Evolutionary conservation across 2,797 vertebrate genomes (phyloP).

Genomic region (Phataginus tricuspis): DNA sequence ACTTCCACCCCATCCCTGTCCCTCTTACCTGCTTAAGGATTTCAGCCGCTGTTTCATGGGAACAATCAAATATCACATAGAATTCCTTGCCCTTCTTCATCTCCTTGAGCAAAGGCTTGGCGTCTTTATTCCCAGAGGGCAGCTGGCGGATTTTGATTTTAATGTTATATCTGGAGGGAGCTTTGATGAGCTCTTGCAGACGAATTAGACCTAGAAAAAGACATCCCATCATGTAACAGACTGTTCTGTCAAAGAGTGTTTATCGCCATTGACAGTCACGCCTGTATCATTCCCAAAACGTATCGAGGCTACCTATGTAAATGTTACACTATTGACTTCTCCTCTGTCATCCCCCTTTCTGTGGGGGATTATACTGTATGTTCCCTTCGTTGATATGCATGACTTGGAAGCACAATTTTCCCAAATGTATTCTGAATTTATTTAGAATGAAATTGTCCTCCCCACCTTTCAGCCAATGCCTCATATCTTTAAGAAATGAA

Average conservation of each 20-base stretch:
- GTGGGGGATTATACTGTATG: not conserved
- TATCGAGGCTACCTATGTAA: slow-evolving; percentile 27
- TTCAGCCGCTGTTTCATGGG: slow-evolving; percentile 94
- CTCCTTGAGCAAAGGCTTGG: slow-evolving; percentile 96
- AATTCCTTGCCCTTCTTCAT: slow-evolving; percentile 99
- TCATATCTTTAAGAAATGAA: not conserved
- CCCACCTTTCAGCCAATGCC: not conserved
- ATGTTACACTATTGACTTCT: slow-evolving; percentile 48
- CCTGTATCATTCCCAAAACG: slow-evolving; percentile 5
- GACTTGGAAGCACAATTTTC: slow-evolving; percentile 45
- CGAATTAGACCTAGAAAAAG: slow-evolving; percentile 94
- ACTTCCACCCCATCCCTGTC: not conserved
- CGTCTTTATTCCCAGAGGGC: slow-evolving; percentile 95
- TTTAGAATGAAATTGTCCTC: not conserved
- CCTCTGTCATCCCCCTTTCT: slow-evolving; percentile 54
- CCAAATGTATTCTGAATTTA: slow-evolving; percentile 35
- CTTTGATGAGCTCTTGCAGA: slow-evolving; percentile 99
- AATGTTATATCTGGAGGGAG: slow-evolving; percentile 98
- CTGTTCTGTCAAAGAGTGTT: slow-evolving; percentile 43
- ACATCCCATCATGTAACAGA: slow-evolving; percentile 67
- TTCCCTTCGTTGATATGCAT: slow-evolving; percentile 21
- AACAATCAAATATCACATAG: slow-evolving; percentile 98
- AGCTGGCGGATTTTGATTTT: slow-evolving; percentile 99
- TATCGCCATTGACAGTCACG: slow-evolving; percentile 50
- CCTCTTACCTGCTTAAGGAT: slow-evolving; percentile 95